Base-by-base conservation (phyloP, 2,888 invertebrate species). In the Aricia artaxerxes region DNA sequence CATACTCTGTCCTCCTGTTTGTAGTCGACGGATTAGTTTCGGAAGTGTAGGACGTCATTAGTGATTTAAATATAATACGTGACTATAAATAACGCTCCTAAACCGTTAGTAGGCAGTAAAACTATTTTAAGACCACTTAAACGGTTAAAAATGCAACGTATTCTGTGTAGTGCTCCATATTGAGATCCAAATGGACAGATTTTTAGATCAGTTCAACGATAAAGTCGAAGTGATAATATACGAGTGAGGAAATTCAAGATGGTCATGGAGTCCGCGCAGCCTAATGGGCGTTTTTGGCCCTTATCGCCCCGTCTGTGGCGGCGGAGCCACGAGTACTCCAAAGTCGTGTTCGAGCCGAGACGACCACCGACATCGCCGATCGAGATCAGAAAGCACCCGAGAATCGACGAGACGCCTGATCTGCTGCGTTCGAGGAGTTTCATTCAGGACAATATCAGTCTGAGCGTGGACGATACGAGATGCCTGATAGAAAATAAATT, bases 191-290 rank as follows among this genome's bases (percentile, higher is more conserved):
- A 49, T 24, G 75, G 49, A 49, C 24, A 49, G 24, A 49, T 75
- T 75, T 31, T 31, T 57, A 76, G 76, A 76, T 76, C 73, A 73
- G 73, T 75, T 84, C 85, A 86, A 89, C 89, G 90, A 88, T 89
- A 90, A 85, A 90, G 89, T 91, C 89, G 83, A 79, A 81, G 82
- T 82, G 80, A 72, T 61, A 78, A 78, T 78, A 75, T 40, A 78
- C 76, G 80, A 78, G 69, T 69, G 69, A 76, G 57, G 6, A 35
- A 76, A 61, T 77, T 76, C 78, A 92, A 90, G 88, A 94, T 94
- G 94, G 93, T 94, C 83, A 93, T 94, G 93, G 94, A 94, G 89
- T 88, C 92, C 81, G 87, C 90, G 77, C 90, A 92, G 81, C 89
- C 88, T 83, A 88, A 87, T 81, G 91, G 92, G 85, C 89, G 92